Base-by-base conservation (phyloP, 2,797 vertebrate genomes). In the Brotogeris chrysoptera region DNA sequence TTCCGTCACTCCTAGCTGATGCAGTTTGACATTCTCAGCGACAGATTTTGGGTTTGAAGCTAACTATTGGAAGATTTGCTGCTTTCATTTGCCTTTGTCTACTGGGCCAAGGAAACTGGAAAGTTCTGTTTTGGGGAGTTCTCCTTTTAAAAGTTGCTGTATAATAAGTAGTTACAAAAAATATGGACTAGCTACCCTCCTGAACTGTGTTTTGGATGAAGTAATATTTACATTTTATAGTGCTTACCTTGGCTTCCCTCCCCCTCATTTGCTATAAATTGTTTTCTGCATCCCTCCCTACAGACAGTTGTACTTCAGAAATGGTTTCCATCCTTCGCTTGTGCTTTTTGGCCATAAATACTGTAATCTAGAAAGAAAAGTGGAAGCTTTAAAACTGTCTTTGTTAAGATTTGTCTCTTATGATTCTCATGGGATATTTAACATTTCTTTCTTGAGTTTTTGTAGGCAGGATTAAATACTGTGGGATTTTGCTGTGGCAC, bases 181-280 rank as follows among this genome's bases (percentile, higher is more conserved):
- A 6, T 34, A 63, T 14, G 39, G 52, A 64, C 36, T 41, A 24
- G 13, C 68, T 6, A 5, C 47, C 49, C 82, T 90, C 36, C 68
- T 93, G 81, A 79, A 77, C 70, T 90, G 24, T 85, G 64, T 65
- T 86, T 86, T 86, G 47, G 73, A 34, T 88, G 72, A 78, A 86
- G 79, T 88, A 72, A 50, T 93, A 55, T 82, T 95, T 91, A 80
- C 50, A 70, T 92, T 93, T 94, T 73, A 6, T 24, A 66, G 23
- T 66, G 76, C 49, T 95, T 94, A 41, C 61, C 52, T 96, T 95
- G 93, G 86, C 86, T 93, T 60, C 65, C 20, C 11, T 90, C 30
- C 34, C 50, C 7, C 2, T 78, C 17, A 13, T 34, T 30, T 69
- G 21, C 79, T 93, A 7, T 71, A 49, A n/a, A 90, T 92, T 89